These are phyloP conservation scores for Calyptommatus sinebrachiatus DNA, from an alignment of 2,113 vertebrate species.

Conservation along the genomic window DNA sequence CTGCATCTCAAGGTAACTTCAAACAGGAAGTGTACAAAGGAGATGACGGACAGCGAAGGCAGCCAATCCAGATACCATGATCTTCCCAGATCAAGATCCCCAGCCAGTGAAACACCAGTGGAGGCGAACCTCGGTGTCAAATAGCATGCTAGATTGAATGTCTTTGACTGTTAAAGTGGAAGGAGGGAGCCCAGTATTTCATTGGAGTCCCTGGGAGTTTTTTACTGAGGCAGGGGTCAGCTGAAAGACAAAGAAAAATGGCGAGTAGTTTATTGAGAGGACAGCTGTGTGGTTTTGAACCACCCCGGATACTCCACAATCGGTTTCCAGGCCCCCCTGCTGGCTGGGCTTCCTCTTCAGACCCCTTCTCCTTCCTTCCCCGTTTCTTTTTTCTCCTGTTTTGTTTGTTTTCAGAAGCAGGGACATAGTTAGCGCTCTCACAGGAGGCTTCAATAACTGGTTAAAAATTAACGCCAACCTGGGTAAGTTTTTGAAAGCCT, in stretches of 20 bases:
- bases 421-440: slow-evolving; percentile 67
- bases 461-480: slow-evolving; percentile 68
- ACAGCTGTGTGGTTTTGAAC: slow-evolving; percentile 73
- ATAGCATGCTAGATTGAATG: slow-evolving; percentile 95
- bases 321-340: slow-evolving; percentile 69
- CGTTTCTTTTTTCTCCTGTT: not conserved
- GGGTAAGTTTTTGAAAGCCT: slow-evolving; percentile 68
- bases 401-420: slow-evolving; percentile 52
- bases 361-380: slow-evolving; percentile 48
- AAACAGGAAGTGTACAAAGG: slow-evolving; percentile 90
- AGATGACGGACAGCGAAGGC: slow-evolving; percentile 63
- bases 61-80: slow-evolving; percentile 59
- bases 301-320: slow-evolving; percentile 70
- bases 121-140: slow-evolving; percentile 76
- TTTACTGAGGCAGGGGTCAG: slow-evolving; percentile 83
- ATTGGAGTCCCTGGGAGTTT: slow-evolving; percentile 82
- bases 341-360: slow-evolving; percentile 72
- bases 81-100: slow-evolving; percentile 45
- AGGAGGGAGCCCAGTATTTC: slow-evolving; percentile 84
- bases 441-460: slow-evolving; percentile 67
- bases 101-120: slow-evolving; percentile 71
- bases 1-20: slow-evolving; percentile 99
- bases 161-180: slow-evolving; percentile 94
- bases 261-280: slow-evolving; percentile 70
- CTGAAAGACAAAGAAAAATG: slow-evolving; percentile 87